phyloP scores from a whole-genome alignment of 2,113 vertebrate species.

The Sigmodon hispidus region DNA sequence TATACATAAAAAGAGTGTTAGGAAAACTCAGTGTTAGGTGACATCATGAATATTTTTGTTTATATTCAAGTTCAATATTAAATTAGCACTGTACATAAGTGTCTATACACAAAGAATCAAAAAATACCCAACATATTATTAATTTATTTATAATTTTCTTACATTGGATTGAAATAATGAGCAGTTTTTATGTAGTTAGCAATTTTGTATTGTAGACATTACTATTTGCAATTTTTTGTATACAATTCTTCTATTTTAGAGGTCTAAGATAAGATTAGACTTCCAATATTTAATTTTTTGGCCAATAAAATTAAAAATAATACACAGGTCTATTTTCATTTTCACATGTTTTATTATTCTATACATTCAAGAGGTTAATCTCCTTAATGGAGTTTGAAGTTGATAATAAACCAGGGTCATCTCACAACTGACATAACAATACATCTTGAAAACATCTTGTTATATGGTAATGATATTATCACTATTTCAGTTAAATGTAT shows the following conservation, averaged over 20 bases:
- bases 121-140: neutral
- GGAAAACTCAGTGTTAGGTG: neutral
- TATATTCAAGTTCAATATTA: neutral
- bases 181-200: neutral
- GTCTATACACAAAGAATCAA: neutral
- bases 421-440: neutral
- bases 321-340: neutral
- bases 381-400: neutral
- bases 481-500: slow-evolving; percentile 23
- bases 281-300: slow-evolving; percentile 42
- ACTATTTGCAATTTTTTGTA: slow-evolving; percentile 37
- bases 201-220: neutral
- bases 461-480: neutral
- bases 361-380: neutral
- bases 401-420: neutral
- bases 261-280: neutral
- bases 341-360: neutral
- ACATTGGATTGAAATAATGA: neutral
- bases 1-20: neutral
- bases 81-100: neutral
- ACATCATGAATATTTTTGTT: neutral
- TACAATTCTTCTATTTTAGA: neutral
- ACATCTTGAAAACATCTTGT: neutral
- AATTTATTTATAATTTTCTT: slow-evolving; percentile 39
- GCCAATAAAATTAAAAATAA: slow-evolving; percentile 1